Evolutionary conservation across 2,888 invertebrate species (phyloP).

Genomic region (Apamea epomidion): DNA sequence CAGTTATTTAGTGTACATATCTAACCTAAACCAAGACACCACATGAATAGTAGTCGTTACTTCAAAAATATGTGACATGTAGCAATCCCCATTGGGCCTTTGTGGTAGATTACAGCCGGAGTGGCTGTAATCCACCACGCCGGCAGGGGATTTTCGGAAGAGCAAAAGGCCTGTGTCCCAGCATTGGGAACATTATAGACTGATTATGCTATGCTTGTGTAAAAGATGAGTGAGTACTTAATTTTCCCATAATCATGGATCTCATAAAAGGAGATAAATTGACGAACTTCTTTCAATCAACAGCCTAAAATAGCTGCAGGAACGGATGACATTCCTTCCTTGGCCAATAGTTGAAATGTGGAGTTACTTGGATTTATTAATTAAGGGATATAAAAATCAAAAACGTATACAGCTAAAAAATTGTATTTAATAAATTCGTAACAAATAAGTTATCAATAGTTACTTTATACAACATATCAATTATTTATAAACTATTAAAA

Average conservation of each 20-base stretch:
- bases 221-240: not conserved
- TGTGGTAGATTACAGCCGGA: too few relatives aligned
- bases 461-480: constrained; percentile 58
- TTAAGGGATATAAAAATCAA: not conserved
- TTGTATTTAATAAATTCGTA: constrained; percentile 69
- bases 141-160: too few relatives aligned
- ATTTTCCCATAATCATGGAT: not conserved
- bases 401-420: constrained; percentile 23
- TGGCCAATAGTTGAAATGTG: not conserved
- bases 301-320: not conserved
- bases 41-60: too few relatives aligned
- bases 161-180: too few relatives aligned
- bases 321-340: too few relatives aligned
- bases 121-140: too few relatives aligned
- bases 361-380: not conserved
- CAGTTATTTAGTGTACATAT: too few relatives aligned
- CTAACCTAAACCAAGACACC: too few relatives aligned
- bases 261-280: not conserved
- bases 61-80: too few relatives aligned
- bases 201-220: not conserved
- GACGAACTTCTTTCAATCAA: not conserved
- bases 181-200: too few relatives aligned
- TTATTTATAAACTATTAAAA: constrained; percentile 68
- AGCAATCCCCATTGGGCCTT: too few relatives aligned
- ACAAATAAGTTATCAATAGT: constrained; percentile 71